Percentiles rank a stretch among this genome's conserved stretches.
phyloP scores from a whole-genome alignment of 2,888 invertebrate genomes.

The Phasia obesa region DNA sequence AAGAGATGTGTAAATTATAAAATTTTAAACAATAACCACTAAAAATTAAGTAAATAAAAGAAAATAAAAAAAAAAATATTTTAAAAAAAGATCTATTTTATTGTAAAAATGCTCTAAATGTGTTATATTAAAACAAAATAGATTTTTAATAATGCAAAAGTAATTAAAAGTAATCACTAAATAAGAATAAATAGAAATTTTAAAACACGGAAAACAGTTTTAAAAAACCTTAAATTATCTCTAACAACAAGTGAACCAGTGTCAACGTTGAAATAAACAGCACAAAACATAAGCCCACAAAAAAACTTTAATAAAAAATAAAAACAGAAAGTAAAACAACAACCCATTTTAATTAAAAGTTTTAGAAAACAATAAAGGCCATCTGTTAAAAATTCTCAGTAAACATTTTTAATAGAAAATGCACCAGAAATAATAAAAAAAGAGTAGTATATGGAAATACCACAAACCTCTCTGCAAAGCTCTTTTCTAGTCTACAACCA shows the following conservation, averaged over 20 bases:
- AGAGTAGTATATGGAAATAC: neutral
- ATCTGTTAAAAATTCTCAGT: neutral
- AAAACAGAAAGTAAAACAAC: constrained; percentile 7
- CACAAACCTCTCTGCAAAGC: neutral
- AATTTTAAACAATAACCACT: too few relatives aligned
- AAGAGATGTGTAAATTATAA: too few relatives aligned
- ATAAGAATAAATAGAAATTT: neutral
- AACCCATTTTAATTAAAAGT: constrained; percentile 49
- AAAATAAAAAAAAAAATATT: too few relatives aligned
- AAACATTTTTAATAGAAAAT: neutral
- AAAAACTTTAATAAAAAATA: neutral
- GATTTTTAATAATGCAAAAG: too few relatives aligned
- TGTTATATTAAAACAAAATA: too few relatives aligned
- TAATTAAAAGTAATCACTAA: too few relatives aligned
- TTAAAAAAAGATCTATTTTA: too few relatives aligned
- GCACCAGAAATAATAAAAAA: neutral
- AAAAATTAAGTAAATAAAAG: too few relatives aligned
- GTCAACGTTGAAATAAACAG: constrained; percentile 9
- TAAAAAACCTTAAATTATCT: neutral
- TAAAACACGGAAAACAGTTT: neutral
- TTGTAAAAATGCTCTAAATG: too few relatives aligned
- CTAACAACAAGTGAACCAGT: neutral
- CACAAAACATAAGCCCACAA: neutral
- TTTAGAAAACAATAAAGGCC: constrained; percentile 23
- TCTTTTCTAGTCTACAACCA: neutral